phyloP scores from a whole-genome alignment of 2,888 invertebrate genomes.

The Leptopilina syphax region DNA sequence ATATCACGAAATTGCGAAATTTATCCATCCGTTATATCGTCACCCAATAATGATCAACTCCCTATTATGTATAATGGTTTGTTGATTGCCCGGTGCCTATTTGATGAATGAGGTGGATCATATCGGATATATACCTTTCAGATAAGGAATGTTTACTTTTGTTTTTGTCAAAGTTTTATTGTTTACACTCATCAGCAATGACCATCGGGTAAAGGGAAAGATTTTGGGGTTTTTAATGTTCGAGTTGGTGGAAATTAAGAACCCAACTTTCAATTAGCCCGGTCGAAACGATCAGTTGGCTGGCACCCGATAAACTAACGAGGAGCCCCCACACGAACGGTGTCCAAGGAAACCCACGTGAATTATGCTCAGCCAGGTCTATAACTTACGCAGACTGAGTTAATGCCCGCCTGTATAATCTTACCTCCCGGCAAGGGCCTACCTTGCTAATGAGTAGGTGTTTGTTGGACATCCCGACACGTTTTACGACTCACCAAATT shows the following conservation, averaged over 20 bases:
- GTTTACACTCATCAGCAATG: neutral
- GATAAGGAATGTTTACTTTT: too few relatives aligned
- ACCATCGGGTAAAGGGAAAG: neutral
- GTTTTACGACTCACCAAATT: slow-evolving; percentile 75
- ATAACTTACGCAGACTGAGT: slow-evolving; percentile 72
- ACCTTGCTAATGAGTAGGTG: slow-evolving; percentile 76
- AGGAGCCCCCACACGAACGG: slow-evolving; percentile 45
- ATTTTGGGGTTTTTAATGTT: neutral
- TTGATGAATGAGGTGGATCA: too few relatives aligned
- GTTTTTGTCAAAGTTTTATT: neutral
- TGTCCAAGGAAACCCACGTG: slow-evolving; percentile 56
- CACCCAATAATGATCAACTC: too few relatives aligned
- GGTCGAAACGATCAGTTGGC: slow-evolving; percentile 57
- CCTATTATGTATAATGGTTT: too few relatives aligned
- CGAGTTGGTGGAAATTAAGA: slow-evolving; percentile 63
- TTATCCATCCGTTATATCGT: neutral
- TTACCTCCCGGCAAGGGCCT: slow-evolving; percentile 63
- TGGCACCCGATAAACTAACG: slow-evolving; percentile 61
- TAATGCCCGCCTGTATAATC: slow-evolving; percentile 73
- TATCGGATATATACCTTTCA: too few relatives aligned
- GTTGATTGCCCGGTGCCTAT: too few relatives aligned
- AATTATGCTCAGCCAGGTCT: slow-evolving; percentile 69
- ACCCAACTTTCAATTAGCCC: slow-evolving; percentile 70
- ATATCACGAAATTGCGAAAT: neutral
- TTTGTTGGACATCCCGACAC: slow-evolving; percentile 75